Evolutionary conservation across 1,140 invertebrate species (phyloP).

Genomic region (Neomicropteryx cornuta): DNA sequence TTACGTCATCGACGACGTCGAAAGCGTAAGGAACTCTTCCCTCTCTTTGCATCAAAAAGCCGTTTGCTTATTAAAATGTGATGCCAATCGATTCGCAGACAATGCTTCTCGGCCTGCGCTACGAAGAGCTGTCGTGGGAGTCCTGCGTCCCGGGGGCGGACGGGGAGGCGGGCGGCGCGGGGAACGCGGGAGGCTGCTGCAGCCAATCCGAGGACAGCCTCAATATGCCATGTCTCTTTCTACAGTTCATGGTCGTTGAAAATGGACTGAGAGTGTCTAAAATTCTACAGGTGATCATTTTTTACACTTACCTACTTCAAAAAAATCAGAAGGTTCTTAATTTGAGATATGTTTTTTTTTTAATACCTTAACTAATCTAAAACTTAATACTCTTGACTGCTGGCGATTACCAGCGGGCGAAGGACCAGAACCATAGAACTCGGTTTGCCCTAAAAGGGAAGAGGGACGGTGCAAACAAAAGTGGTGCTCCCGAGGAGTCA

Average conservation of each 20-base stretch:
- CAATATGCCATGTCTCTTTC: constrained; percentile 80
- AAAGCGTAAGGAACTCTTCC: constrained; percentile 56
- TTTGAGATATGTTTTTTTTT: constrained; percentile 2
- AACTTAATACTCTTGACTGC: too few relatives aligned
- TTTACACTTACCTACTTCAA: neutral
- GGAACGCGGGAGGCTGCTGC: too few relatives aligned
- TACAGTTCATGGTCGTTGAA: constrained; percentile 70
- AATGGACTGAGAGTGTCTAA: constrained; percentile 77
- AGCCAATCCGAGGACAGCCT: constrained; percentile 77
- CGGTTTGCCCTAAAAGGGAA: too few relatives aligned
- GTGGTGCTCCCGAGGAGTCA: too few relatives aligned
- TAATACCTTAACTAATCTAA: constrained; percentile 4
- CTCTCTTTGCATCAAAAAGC: neutral
- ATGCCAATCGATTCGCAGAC: constrained; percentile 43
- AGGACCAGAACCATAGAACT: too few relatives aligned
- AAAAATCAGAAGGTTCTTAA: neutral
- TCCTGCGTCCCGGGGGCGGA: constrained; percentile 76
- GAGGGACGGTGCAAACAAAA: too few relatives aligned
- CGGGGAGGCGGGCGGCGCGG: too few relatives aligned
- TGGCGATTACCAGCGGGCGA: too few relatives aligned
- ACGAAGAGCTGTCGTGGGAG: constrained; percentile 84
- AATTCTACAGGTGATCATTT: constrained; percentile 45
- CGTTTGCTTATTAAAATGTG: neutral
- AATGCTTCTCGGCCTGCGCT: constrained; percentile 70
- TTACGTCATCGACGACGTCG: constrained; percentile 75